These are phyloP conservation scores for Drosophila arawakana DNA, from an alignment of 1,140 invertebrate genomes.

Conservation along the genomic window DNA sequence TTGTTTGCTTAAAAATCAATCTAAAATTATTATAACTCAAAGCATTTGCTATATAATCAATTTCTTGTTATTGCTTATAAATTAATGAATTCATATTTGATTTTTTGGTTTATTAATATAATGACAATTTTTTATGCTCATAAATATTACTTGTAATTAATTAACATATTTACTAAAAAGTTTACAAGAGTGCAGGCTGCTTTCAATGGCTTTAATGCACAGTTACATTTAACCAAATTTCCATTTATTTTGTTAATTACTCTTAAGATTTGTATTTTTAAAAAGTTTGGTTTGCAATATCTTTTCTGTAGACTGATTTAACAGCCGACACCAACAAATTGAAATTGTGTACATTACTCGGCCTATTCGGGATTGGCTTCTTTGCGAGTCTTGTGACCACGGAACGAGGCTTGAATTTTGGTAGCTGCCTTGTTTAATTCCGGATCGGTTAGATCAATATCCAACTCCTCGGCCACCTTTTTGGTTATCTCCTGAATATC, in stretches of 20 bases:
- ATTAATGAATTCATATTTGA: slow-evolving; percentile 29
- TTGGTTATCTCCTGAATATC: slow-evolving; percentile 84
- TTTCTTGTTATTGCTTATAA: slow-evolving; percentile 43
- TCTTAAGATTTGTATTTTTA: slow-evolving; percentile 24
- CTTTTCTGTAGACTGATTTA: slow-evolving; percentile 38
- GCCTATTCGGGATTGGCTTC: slow-evolving; percentile 85
- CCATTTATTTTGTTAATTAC: slow-evolving; percentile 18
- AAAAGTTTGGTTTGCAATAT: slow-evolving; percentile 28
- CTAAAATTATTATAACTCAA: slow-evolving; percentile 31
- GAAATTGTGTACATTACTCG: slow-evolving; percentile 6
- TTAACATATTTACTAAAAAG: slow-evolving; percentile 74
- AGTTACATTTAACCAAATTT: slow-evolving; percentile 72
- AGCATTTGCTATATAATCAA: slow-evolving; percentile 19
- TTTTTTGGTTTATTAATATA: slow-evolving; percentile 27
- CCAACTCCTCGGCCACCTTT: slow-evolving; percentile 88
- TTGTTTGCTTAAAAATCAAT: slow-evolving; percentile 15
- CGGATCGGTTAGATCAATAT: slow-evolving; percentile 93
- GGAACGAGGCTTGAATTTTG: slow-evolving; percentile 97
- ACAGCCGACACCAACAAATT: slow-evolving; percentile 65
- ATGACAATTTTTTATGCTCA: slow-evolving; percentile 20
- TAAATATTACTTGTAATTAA: slow-evolving; percentile 52
- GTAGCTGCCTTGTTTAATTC: slow-evolving; percentile 96
- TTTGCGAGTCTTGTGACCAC: slow-evolving; percentile 95
- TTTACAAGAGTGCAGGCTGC: slow-evolving; percentile 60
- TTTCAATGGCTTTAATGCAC: slow-evolving; percentile 47